phyloP scores from a whole-genome alignment of 2,888 invertebrate species.

The Plusia festucae region DNA sequence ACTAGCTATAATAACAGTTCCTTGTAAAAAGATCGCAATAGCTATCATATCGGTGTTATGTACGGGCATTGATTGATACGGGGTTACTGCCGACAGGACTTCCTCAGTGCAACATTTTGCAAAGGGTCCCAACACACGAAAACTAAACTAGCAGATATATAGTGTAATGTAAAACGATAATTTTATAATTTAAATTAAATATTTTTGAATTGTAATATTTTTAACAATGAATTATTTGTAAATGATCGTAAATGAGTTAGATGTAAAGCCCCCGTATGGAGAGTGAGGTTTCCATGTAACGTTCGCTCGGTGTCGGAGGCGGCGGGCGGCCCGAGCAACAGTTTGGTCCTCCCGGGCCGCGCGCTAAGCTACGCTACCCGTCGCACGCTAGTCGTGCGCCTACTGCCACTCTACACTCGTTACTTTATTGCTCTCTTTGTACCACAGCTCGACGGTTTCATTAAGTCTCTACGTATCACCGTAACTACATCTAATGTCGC shows the following conservation, averaged over 20 bases:
- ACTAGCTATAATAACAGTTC: conserved; percentile 40
- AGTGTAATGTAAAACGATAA: background rate
- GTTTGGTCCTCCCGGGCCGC: conserved; percentile 75
- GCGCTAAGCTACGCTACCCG: conserved; percentile 69
- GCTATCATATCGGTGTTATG: conserved; percentile 21
- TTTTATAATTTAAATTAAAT: background rate
- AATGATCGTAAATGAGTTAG: background rate
- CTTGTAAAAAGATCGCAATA: conserved; percentile 40
- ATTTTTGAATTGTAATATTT: background rate
- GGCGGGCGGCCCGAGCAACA: conserved; percentile 67
- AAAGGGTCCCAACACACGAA: conserved; percentile 39
- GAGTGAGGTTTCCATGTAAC: background rate
- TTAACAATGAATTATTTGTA: background rate
- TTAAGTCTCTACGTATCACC: conserved; percentile 88
- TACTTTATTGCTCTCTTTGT: conserved; percentile 87
- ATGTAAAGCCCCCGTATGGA: background rate
- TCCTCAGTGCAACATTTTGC: conserved; percentile 22
- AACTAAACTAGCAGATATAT: conserved; percentile 16
- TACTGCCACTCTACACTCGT: conserved; percentile 75
- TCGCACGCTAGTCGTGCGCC: conserved; percentile 78
- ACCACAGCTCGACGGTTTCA: conserved; percentile 88
- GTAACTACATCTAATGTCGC: conserved; percentile 81
- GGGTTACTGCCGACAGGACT: conserved; percentile 7
- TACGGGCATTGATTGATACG: conserved; percentile 15
- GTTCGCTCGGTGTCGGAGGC: conserved; percentile 33